Conservation (phyloP, 1,140 invertebrate species). For the Maconellicoccus hirsutus region DNA sequence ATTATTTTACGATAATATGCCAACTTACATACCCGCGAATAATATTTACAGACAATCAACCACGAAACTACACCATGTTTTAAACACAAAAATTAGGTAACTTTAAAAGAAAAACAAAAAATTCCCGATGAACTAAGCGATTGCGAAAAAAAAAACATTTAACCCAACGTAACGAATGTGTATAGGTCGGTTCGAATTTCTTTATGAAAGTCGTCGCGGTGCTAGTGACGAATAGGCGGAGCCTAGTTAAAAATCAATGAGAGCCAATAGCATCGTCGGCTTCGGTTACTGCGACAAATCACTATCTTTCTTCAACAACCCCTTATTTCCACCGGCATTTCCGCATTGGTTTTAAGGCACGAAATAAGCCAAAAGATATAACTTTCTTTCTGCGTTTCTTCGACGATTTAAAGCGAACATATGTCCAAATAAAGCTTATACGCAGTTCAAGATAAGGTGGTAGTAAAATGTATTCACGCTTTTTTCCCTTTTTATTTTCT, state of each 20-base stretch:
- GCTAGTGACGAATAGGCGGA: constrained; percentile 3
- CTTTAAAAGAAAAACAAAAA: background rate
- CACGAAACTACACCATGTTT: background rate
- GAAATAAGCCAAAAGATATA: constrained; percentile 5
- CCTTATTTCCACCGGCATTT: constrained; percentile 22
- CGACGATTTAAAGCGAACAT: background rate
- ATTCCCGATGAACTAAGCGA: background rate
- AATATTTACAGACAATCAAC: background rate
- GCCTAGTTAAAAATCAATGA: constrained; percentile 15
- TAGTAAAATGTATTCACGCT: no score
- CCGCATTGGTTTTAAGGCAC: constrained; percentile 21
- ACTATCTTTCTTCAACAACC: constrained; percentile 21
- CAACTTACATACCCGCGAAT: background rate
- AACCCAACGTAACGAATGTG: background rate
- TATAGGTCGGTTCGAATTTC: constrained; percentile 11
- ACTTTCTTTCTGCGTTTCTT: constrained; percentile 11
- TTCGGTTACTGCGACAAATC: constrained; percentile 19
- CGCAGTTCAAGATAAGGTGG: background rate
- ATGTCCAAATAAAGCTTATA: background rate
- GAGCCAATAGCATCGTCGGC: constrained; percentile 16
- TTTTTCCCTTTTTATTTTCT: background rate
- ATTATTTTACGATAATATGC: background rate
- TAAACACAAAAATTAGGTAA: background rate
- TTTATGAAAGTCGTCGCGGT: background rate
- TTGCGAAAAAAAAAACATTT: background rate